phyloP scores from a whole-genome alignment of 2,888 invertebrate species.

The Pammene fasciana region DNA sequence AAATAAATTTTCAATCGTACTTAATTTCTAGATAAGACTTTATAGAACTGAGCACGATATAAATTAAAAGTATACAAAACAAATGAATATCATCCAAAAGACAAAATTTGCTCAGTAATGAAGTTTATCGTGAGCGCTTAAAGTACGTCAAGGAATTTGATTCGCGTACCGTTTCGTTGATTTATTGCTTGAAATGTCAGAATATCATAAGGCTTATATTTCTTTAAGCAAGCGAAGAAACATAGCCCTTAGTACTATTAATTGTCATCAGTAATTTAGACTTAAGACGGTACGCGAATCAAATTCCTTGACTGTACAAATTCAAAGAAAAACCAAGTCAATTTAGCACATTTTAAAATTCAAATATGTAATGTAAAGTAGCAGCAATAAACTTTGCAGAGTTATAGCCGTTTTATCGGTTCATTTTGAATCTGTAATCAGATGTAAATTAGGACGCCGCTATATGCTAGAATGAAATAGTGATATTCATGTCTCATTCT shows the following conservation, averaged over 20 bases:
- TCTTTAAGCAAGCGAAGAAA: too few relatives aligned
- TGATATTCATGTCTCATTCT: too few relatives aligned
- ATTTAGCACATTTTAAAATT: background rate
- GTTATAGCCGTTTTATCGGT: background rate
- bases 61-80: background rate
- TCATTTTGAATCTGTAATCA: background rate
- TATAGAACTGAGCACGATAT: background rate
- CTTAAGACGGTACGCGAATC: too few relatives aligned
- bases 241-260: too few relatives aligned
- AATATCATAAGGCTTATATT: too few relatives aligned
- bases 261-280: too few relatives aligned
- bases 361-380: background rate
- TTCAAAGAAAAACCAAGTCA: background rate
- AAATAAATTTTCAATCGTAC: background rate
- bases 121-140: background rate
- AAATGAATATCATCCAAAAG: background rate
- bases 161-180: too few relatives aligned
- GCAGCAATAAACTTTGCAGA: conserved; percentile 4
- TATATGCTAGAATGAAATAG: too few relatives aligned
- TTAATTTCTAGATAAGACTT: background rate
- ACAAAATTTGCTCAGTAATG: background rate
- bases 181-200: too few relatives aligned
- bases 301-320: too few relatives aligned
- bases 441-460: background rate
- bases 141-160: too few relatives aligned